phyloP scores from a whole-genome alignment of 2,113 vertebrate genomes.

The Taurulus bubalis region DNA sequence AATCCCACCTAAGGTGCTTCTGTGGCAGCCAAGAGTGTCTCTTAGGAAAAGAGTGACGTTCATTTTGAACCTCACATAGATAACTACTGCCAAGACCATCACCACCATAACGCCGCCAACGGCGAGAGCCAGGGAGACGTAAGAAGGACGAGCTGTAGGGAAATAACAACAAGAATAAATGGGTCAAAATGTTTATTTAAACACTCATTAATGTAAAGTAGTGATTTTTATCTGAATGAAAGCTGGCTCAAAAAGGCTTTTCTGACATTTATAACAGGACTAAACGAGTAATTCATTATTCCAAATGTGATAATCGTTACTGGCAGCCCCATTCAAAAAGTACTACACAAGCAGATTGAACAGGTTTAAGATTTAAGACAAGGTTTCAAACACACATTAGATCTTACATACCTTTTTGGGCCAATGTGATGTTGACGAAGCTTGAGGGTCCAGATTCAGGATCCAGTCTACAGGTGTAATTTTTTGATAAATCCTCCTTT shows the following conservation, averaged over 20 bases:
- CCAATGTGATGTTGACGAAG: slow-evolving; percentile 51
- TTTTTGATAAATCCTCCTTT: slow-evolving; percentile 35
- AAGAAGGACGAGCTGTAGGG: slow-evolving; percentile 27
- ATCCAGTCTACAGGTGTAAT: slow-evolving; percentile 61
- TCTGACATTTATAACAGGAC: not conserved
- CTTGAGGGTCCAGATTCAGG: accelerated
- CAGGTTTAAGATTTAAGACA: not conserved
- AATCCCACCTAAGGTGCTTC: slow-evolving; percentile 60
- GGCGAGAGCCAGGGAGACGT: slow-evolving; percentile 10
- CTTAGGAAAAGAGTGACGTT: slow-evolving; percentile 67
- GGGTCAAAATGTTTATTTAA: not conserved
- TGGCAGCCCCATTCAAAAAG: not conserved
- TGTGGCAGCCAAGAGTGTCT: slow-evolving; percentile 52
- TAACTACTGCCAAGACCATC: slow-evolving; percentile 10
- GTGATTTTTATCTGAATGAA: not conserved
- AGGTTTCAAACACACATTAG: too few species aligned
- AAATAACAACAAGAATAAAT: not conserved
- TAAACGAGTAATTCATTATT: not conserved
- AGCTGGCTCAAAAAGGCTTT: not conserved
- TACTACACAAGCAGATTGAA: not conserved
- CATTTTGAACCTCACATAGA: slow-evolving; percentile 68
- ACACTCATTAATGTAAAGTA: not conserved
- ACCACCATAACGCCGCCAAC: not conserved
- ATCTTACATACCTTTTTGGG: slow-evolving; percentile 37
- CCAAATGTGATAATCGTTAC: not conserved